Base-by-base conservation (phyloP, 2,888 invertebrate genomes). In the Pinctada fucata region DNA sequence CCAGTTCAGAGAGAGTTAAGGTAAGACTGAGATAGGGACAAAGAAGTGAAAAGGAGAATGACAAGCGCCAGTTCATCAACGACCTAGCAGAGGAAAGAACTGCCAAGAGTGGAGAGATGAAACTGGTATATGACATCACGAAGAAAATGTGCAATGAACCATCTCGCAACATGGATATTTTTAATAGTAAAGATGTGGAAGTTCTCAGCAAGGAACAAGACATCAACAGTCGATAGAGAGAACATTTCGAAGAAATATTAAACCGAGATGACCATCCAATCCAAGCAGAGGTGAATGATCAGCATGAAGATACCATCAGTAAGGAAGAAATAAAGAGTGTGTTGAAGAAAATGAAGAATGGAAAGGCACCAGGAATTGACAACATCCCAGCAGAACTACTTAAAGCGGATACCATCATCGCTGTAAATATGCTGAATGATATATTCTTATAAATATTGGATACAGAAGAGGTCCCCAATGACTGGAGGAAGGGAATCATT, bases 291-390 rank as follows among this genome's bases (percentile, higher is more conserved):
- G 13, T 58, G 13, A 13, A 58, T 13, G 8, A 58, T 6, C 6
- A 10, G 13, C 58, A 58, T 58, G 58, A 58, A 58, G 58, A 58
- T 13, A 58, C 6, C 58, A 58, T 58, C 58, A 58, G 58, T 13
- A 58, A 13, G 58, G 58, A 58, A 58, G 58, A 58, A 13, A 58
- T 58, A 58, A 58, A 58, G 58, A 58, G 58, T 58, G 58, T 13
- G 58, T 1, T 58, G 58, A 58, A 58, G 13, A 13, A 58, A 58
- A 58, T 10, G 58, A 58, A 1, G 6, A 58, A 58, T 13, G 13
- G 58, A 58, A 58, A 58, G 58, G 58, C 58, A 58, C 58, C 58
- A 58, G 58, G 58, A 58, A 58, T 58, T 10, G 58, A 58, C 58
- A 58, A 58, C 58, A 58, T 58, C 58, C 58, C 58, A 58, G 58